Base-by-base conservation (phyloP, 2,888 invertebrate genomes). In the Liopterus haemorrhoidalis region DNA sequence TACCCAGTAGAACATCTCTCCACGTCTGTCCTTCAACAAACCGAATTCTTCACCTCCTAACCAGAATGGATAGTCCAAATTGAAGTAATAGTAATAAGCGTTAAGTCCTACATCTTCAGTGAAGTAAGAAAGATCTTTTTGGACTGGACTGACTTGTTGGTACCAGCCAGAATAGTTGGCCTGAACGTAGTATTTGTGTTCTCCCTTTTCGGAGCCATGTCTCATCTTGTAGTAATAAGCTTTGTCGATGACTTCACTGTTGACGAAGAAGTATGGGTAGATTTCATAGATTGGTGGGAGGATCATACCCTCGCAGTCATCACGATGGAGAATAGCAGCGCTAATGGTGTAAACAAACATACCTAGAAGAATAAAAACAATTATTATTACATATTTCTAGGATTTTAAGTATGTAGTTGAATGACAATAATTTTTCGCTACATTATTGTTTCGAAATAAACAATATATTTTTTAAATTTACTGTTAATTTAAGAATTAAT, bases 231-330 rank as follows among this genome's bases (percentile, higher is more conserved):
- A 62, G 30, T 65, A 56, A 59, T 68, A 68, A 11, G 70, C 61
- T 50, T 65, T 64, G 41, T 70, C 66, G 54, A 80, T 66, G 6
- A 75, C 70, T 28, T 79, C 75, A 6, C 70, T 62, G 61, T 77
- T 78, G 49, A 76, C 73, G 70, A 76, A 84, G 52, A 74, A 71
- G 60, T 79, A 71, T 0, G 84, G 82, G 54, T 73, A 68, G 19
- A 81, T 67, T 69, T 83, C 83, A 57, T 82, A 81, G 9, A 78
- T 70, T 2, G 82, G 76, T 2, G 83, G 83, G 22, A 81, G 56
- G 11, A 75, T 73, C 18, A 82, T 61, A 40, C 73, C 71, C 33
- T 67, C 64, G 39, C 74, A 70, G 54, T 81, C 81, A 1, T 67
- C 56, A 33, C 79, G 76, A 55, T 79, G 78, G 15, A 76, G 58